phyloP scores from a whole-genome alignment of 2,888 invertebrate genomes.

The Clostera curtula region DNA sequence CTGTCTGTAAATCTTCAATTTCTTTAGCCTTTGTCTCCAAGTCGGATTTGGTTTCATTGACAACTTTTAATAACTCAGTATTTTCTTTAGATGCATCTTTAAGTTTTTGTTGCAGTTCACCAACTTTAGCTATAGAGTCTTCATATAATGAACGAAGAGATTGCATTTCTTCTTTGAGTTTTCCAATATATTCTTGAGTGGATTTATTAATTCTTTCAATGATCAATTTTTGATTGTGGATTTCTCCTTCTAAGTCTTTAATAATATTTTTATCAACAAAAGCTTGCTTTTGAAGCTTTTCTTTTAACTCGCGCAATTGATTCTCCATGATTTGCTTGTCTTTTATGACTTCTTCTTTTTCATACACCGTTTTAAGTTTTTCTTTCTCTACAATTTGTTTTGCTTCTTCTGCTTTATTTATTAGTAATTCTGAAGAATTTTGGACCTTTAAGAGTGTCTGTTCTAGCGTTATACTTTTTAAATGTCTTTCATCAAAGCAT shows the following conservation, averaged over 20 bases:
- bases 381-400: conserved; percentile 55
- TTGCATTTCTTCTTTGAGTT: conserved; percentile 44
- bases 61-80: conserved; percentile 17
- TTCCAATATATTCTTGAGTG: conserved; percentile 37
- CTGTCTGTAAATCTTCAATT: conserved; percentile 29
- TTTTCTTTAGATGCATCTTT: conserved; percentile 25
- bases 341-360: conserved; percentile 54
- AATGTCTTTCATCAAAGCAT: conserved; percentile 33
- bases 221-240: conserved; percentile 50
- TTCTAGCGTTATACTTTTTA: conserved; percentile 38
- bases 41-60: conserved; percentile 26
- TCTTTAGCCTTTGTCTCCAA: conserved; percentile 38
- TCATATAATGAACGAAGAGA: conserved; percentile 38
- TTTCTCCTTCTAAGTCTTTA: conserved; percentile 47
- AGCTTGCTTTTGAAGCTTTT: conserved; percentile 41
- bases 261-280: conserved; percentile 36
- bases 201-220: conserved; percentile 45
- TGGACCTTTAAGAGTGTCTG: conserved; percentile 48
- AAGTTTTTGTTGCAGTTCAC: conserved; percentile 33
- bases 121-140: conserved; percentile 31
- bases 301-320: conserved; percentile 36
- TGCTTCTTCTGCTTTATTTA: conserved; percentile 59
- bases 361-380: conserved; percentile 50
- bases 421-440: conserved; percentile 52
- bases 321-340: conserved; percentile 42